Conservation (phyloP, 2,888 invertebrate species). For the Yponomeuta cagnagella region DNA sequence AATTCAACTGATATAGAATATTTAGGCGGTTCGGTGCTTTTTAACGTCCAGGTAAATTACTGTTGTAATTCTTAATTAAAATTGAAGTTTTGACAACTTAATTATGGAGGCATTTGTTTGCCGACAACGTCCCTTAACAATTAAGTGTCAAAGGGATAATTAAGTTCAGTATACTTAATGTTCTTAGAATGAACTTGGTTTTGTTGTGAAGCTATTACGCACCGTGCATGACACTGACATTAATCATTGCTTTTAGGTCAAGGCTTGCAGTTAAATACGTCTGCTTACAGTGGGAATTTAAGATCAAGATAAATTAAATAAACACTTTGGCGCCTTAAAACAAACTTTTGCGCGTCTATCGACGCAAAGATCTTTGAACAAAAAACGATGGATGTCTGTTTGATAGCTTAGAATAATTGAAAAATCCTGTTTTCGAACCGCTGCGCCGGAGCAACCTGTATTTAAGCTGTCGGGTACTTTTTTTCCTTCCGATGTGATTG, state of each 20-base stretch:
- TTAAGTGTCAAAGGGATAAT: not conserved
- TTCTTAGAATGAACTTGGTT: not conserved
- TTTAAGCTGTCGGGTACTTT: not conserved
- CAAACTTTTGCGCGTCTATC: not conserved
- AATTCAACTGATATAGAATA: too few relatives aligned
- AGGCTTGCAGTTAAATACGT: not conserved
- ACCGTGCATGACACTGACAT: not conserved
- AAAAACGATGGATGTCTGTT: not conserved
- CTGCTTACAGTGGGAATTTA: not conserved
- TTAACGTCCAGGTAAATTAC: not conserved
- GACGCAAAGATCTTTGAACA: not conserved
- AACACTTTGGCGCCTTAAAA: not conserved
- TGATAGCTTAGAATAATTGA: not conserved
- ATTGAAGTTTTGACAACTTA: not conserved
- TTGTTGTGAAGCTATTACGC: not conserved
- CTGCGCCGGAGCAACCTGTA: not conserved
- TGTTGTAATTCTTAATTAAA: not conserved
- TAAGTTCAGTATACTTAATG: not conserved
- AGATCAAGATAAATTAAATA: not conserved
- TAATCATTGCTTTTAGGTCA: not conserved
- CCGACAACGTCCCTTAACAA: not conserved
- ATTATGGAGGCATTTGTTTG: not conserved
- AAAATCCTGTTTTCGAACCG: not conserved
- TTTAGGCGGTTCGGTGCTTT: not conserved
- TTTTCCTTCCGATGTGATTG: not conserved